Evolutionary conservation across 2,888 invertebrate genomes (phyloP), one percentile per base, ranked within the genome.

Genomic region (Tanytarsus gracilentus): DNA sequence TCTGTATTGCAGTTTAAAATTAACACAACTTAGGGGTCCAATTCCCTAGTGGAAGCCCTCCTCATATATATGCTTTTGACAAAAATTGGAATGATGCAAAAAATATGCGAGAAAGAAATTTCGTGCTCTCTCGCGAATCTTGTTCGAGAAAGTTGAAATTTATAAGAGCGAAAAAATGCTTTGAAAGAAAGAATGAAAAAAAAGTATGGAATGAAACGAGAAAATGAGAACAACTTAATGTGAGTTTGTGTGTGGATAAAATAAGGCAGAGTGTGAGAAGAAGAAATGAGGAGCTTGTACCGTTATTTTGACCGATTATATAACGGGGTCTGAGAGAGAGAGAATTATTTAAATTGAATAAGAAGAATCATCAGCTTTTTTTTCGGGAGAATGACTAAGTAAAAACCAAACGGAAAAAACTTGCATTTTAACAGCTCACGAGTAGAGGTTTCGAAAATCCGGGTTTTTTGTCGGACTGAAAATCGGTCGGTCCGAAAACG

Each of bases 291-390:
- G 11, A 44, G 23, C 23, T 26, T 44, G 9, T 48, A 66, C 66
- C 65, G 67, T 67, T 67, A 67, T 65, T 65, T 66, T 66, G 67
- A 67, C 67, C 66, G 66, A 66, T 66, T 65, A 65, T 64, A 65
- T 66, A 67, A 66, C 66, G 65, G 66, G 30, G 25, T 21, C 26
- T 48, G n/a, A 11, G n/a, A n/a, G n/a, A n/a, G n/a, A n/a, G n/a
- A 55, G 55, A 55, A 55, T 55, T 14, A 55, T 55, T 33, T 33
- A 33, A 30, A 52, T 52, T 26, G 33, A 9, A 52, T n/a, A n/a
- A n/a, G n/a, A n/a, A n/a, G n/a, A 52, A 51, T 8, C 18, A 36
- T 18, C 6, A 23, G 23, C 4, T 29, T 6, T 44, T 11, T 44
- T 5, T 44, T 21, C 23, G 44, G 16, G 44, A 44, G 18, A 14